phyloP scores from a whole-genome alignment of 2,888 invertebrate genomes.

The Lapara coniferarum region DNA sequence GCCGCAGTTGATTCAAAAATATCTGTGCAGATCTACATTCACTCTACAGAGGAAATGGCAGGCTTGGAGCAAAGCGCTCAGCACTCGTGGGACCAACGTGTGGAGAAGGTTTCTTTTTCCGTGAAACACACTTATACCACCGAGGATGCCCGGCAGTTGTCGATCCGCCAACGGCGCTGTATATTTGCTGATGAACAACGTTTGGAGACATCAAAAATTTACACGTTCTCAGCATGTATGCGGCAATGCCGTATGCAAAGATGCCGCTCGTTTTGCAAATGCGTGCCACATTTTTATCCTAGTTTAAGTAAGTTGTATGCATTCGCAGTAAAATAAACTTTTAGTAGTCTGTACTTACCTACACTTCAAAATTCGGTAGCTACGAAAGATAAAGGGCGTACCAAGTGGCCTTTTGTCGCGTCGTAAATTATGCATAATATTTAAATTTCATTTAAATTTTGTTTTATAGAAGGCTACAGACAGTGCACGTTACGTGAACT shows the following conservation, averaged over 20 bases:
- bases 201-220: conserved; percentile 84
- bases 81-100: conserved; percentile 86
- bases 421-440: too few species aligned
- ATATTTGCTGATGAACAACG: conserved; percentile 87
- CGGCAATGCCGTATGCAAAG: conserved; percentile 88
- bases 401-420: too few species aligned
- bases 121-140: conserved; percentile 91
- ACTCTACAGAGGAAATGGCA: conserved; percentile 88
- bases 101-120: conserved; percentile 86
- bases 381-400: too few species aligned
- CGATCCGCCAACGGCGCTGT: conserved; percentile 87
- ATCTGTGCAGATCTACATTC: conserved; percentile 81
- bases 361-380: too few species aligned
- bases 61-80: conserved; percentile 87
- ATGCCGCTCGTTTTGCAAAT: conserved; percentile 85
- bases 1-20: not conserved
- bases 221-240: conserved; percentile 90
- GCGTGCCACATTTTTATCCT: conserved; percentile 89
- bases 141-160: conserved; percentile 87
- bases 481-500: conserved; percentile 85
- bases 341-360: too few species aligned
- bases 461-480: conserved; percentile 74
- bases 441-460: not conserved
- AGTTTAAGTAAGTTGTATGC: conserved; percentile 72
- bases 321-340: too few species aligned